Evolutionary conservation across 2,113 vertebrate genomes (phyloP), one percentile per base, ranked within the genome.

Genomic region (Carassius auratus): DNA sequence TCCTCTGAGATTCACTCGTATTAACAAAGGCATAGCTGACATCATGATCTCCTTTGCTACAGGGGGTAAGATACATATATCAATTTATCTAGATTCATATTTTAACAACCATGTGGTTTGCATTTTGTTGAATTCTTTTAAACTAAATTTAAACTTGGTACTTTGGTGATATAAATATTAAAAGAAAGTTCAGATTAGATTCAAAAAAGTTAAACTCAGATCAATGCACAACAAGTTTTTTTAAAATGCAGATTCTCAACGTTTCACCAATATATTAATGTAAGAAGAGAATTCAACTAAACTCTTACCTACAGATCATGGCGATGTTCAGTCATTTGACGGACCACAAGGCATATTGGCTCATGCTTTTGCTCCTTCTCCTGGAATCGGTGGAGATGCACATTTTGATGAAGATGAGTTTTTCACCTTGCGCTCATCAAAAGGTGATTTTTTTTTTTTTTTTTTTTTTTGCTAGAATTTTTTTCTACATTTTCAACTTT

Each of bases 371-470:
- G 23, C 80, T 13, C 97, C 97, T 0, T 86, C 88, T 30, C 0
- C 38, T 2, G 84, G 87, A 3, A 5, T 94, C 4, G 96, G 96
- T 73, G 97, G 97, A 15, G 97, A 98, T 23, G 89, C 93, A 84
- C 97, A 99, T 87, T 98, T 98, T 88, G 97, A 99, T 78, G 95
- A 97, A 0, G 96, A 95, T 38, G 97, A 99, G 89, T 88, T 0
- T 2, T 95, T 95, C 80, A 94, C 93, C 2, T 94, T 90, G 38
- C 76, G 83, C 2, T 93, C 93, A 30, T 57, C 79, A 4, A 48
- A 3, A 4, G 93, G 93, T 94, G 4, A 88, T 84, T 13, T 30
- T 30, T 26, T 26, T 26, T 26, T 26, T 26, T 26, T 26, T n/a
- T 30, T 30, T 26, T 14, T 2, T n/a, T 64, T 66, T 66, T 2